Base-by-base conservation (phyloP, 2,888 invertebrate genomes). In the Leucophora obtusa region DNA sequence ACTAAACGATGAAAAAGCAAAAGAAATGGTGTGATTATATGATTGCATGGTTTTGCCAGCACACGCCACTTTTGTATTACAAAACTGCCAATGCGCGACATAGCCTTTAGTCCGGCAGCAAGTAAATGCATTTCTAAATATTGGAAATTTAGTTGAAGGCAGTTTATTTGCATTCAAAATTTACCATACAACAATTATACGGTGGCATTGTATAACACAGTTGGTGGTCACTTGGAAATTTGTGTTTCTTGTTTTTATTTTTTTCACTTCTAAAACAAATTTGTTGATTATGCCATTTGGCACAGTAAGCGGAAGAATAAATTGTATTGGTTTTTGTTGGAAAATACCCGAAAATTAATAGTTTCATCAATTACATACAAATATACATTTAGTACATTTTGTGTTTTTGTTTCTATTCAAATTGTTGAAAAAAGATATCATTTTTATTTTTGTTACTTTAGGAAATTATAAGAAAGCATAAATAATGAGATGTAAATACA, bases 271-370 rank as follows among this genome's bases (percentile, higher is more conserved):
- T 73, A 18, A 43, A 9, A 63, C 10, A 28, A 54, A 66, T 53
- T 63, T 59, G 50, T 65, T 65, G 33, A 63, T 73, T 58, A 51
- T 15, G 54, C 56, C 56, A 73, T 74, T 75, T 81, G 81, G 75
- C 82, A 78, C 83, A 83, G 82, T 76, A 80, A 81, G 83, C 82
- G 83, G 84, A 84, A 83, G 78, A 82, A 83, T 82, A 83, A 84
- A 83, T 82, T 81, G 47, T 28, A n/a, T 43, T 28, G 62, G 28
- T 43, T 35, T 35, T 62, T 71, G 28, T 50, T 54, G 18, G 21
- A 47, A 68, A 72, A 50, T 77, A 59, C 24, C 60, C 6, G 17
- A 60, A 28, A 47, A 69, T 28, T n/a, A 9, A 17, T 43, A 35
- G 0, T n/a, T 50, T 51, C 35, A 17, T 11, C 6, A 3, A 2